phyloP scores from a whole-genome alignment of 2,888 invertebrate genomes.

The Temnothorax unifasciatus region DNA sequence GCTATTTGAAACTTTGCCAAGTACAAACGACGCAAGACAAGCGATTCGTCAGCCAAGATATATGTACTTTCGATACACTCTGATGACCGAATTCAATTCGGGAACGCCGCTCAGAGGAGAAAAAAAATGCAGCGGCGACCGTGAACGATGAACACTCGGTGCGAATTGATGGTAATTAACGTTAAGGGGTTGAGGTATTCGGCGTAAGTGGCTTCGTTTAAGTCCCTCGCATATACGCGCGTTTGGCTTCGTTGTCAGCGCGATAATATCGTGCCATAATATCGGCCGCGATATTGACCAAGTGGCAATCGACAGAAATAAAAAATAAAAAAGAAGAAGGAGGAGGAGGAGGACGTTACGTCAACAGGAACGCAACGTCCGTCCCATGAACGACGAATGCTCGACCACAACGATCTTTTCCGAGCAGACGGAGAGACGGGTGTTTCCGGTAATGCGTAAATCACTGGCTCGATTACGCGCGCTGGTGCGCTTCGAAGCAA shows the following conservation, averaged over 20 bases:
- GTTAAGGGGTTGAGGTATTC: slow-evolving; percentile 53
- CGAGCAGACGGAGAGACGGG: slow-evolving; percentile 29
- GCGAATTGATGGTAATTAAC: slow-evolving; percentile 49
- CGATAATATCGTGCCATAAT: slow-evolving; percentile 11
- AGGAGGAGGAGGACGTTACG: background rate
- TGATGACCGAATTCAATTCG: background rate
- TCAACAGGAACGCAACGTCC: background rate
- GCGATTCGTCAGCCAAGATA: background rate
- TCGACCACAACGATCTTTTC: slow-evolving; percentile 36
- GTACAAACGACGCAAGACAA: background rate
- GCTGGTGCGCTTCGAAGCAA: background rate
- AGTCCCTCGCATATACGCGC: slow-evolving; percentile 45
- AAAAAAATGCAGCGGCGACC: slow-evolving; percentile 19
- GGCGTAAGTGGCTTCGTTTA: slow-evolving; percentile 55
- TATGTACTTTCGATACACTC: slow-evolving; percentile 10
- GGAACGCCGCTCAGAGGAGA: background rate
- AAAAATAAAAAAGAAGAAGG: background rate
- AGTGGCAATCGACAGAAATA: background rate
- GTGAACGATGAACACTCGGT: slow-evolving; percentile 13
- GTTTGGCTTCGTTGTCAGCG: slow-evolving; percentile 23
- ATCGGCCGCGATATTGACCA: background rate
- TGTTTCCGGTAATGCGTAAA: background rate
- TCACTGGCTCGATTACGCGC: background rate
- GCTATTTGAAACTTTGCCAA: slow-evolving; percentile 41
- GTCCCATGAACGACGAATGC: slow-evolving; percentile 16